These are phyloP conservation scores for Acanthurus leucopareius DNA, from an alignment of 2,797 vertebrate genomes.

Conservation along the genomic window DNA sequence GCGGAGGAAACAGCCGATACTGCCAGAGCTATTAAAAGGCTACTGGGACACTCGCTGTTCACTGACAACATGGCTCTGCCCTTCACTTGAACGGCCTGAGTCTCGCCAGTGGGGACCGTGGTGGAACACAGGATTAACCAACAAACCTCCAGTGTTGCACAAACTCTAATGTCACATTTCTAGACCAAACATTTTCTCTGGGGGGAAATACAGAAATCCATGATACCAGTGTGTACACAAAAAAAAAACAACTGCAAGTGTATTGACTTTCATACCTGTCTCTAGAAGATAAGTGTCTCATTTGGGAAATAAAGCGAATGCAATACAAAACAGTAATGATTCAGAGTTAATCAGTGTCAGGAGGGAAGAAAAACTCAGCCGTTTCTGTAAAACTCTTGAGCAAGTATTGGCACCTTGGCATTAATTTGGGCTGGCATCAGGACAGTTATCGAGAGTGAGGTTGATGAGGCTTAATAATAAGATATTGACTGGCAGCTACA, in stretches of 20 bases:
- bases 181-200: constrained; percentile 24
- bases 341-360: constrained; percentile 59
- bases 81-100: constrained; percentile 29
- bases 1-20: constrained; percentile 33
- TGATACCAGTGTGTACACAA: neutral
- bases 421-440: constrained; percentile 55
- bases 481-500: constrained; percentile 69
- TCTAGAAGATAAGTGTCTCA: constrained; percentile 59
- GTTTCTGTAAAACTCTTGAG: constrained; percentile 39
- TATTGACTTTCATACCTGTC: constrained; percentile 46
- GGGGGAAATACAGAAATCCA: constrained; percentile 13
- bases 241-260: constrained; percentile 14
- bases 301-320: constrained; percentile 52
- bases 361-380: constrained; percentile 35
- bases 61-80: constrained; percentile 37
- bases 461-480: constrained; percentile 75
- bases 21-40: constrained; percentile 54
- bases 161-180: constrained; percentile 22
- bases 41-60: constrained; percentile 50
- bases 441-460: constrained; percentile 55
- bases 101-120: constrained; percentile 27
- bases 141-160: constrained; percentile 41
- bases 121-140: constrained; percentile 56
- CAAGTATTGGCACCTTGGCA: constrained; percentile 56
- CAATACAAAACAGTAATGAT: constrained; percentile 51